Evolutionary conservation across 2,888 invertebrate genomes (phyloP), one percentile per base, ranked within the genome.

Genomic region (Drosophila fungiperda): DNA sequence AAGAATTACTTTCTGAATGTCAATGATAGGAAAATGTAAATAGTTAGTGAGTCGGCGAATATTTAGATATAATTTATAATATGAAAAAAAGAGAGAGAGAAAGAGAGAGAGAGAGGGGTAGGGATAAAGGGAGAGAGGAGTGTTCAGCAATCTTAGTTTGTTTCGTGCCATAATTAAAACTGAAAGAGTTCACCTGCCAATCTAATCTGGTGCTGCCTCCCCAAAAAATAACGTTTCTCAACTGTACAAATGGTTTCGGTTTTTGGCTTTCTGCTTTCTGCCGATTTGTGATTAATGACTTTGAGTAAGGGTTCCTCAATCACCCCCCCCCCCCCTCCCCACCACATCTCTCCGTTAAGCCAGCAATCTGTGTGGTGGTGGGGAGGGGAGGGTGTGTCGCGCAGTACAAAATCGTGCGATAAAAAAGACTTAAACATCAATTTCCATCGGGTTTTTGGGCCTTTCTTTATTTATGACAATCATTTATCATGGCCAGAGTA

Each of bases 381-480:
- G 6, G 29, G 29, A 0, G 5, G 0, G 29, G 32, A 68, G 42
- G 23, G 45, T 61, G 80, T 59, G 80, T 73, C 66, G 79, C 78
- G 85, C 64, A 63, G 73, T 72, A 78, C 78, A 86, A 88, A 90
- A 86, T 85, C 73, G 87, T 88, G 81, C 88, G 90, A 88, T 90
- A 88, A 88, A 88, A 45, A 88, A 87, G 81, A 76, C 90, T 85
- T 89, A 87, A 88, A 83, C 87, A 90, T 89, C 90, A 87, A 90
- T 90, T 87, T 87, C 89, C 90, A 78, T 78, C 78, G 82, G 82
- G 80, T 71, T 73, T 69, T 73, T 69, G 74, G 79, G 72, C 76
- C 62, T 77, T 80, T 67, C 73, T 89, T 91, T 91, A 91, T 91
- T 91, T 91, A 91, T 92, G 91, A 91, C 92, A 91, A 87, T 91